phyloP scores from a whole-genome alignment of 2,113 vertebrate species.

The Rhadina sibilatrix region DNA sequence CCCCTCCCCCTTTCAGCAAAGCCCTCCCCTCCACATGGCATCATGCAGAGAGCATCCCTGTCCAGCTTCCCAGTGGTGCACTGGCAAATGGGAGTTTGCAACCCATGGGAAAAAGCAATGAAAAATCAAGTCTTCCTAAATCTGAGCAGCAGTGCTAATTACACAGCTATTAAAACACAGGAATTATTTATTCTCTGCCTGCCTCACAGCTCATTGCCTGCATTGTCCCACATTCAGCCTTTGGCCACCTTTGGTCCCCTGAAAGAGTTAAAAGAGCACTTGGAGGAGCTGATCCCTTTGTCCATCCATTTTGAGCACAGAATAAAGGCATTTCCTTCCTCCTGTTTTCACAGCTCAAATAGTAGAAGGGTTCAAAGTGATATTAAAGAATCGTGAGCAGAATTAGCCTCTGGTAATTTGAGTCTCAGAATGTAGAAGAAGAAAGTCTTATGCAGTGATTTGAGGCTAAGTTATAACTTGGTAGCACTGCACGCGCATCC shows the following conservation, averaged over 20 bases:
- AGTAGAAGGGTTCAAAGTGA: slow-evolving; percentile 1
- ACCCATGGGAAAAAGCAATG: not conserved
- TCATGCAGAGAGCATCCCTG: not conserved
- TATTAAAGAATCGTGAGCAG: slow-evolving; percentile 3
- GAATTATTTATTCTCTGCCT: not conserved
- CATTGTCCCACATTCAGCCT: not conserved
- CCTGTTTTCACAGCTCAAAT: not conserved
- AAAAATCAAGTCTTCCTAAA: not conserved
- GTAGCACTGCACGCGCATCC: not conserved
- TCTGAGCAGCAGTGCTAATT: not conserved
- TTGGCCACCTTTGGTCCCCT: not conserved
- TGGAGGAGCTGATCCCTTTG: not conserved
- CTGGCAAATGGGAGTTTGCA: not conserved
- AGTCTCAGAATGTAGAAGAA: not conserved
- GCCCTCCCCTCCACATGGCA: not conserved
- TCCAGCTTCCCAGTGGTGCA: not conserved
- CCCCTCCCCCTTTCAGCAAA: not conserved
- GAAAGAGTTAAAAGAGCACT: slow-evolving; percentile 14
- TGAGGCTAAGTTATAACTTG: not conserved
- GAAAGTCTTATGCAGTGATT: not conserved
- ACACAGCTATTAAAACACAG: not conserved
- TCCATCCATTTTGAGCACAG: not conserved
- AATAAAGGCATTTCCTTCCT: slow-evolving; percentile 44
- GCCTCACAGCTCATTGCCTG: not conserved
- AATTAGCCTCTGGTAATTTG: slow-evolving; percentile 1